Evolutionary conservation across 2,888 invertebrate species (phyloP).

Genomic region (Gymnocheta viridis): DNA sequence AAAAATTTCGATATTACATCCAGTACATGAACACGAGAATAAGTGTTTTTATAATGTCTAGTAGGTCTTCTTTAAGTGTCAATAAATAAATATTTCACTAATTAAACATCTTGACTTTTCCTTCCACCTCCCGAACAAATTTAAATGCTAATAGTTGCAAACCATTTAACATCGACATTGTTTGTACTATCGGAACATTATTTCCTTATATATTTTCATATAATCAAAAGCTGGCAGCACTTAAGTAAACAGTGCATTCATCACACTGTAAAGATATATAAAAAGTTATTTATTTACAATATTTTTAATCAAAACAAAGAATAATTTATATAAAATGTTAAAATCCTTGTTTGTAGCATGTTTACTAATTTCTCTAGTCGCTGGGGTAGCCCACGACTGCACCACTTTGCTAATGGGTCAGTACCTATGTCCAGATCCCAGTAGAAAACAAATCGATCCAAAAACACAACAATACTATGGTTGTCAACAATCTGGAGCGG

Average conservation of each 20-base stretch:
- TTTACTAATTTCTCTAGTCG: conserved; percentile 33
- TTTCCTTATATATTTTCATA: too few species aligned
- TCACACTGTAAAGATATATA: background rate
- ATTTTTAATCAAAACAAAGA: background rate
- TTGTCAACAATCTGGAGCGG: conserved; percentile 90
- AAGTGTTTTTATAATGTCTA: too few species aligned
- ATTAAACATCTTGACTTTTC: too few species aligned
- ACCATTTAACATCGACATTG: too few species aligned
- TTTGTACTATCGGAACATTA: too few species aligned
- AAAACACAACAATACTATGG: conserved; percentile 93
- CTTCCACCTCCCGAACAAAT: too few species aligned
- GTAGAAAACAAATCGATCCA: conserved; percentile 89
- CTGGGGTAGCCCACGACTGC: conserved; percentile 84
- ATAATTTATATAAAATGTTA: conserved; percentile 26
- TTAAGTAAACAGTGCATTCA: background rate
- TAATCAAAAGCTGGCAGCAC: background rate
- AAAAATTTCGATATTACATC: too few species aligned
- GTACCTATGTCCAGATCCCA: conserved; percentile 91
- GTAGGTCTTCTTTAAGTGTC: too few species aligned
- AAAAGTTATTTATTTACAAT: conserved; percentile 7
- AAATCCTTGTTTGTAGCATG: conserved; percentile 44
- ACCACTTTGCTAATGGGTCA: conserved; percentile 89
- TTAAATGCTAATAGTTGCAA: too few species aligned
- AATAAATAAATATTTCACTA: too few species aligned
- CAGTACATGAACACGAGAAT: too few species aligned